phyloP scores from a whole-genome alignment of 2,797 vertebrate species.

The Gallirallus australis region DNA sequence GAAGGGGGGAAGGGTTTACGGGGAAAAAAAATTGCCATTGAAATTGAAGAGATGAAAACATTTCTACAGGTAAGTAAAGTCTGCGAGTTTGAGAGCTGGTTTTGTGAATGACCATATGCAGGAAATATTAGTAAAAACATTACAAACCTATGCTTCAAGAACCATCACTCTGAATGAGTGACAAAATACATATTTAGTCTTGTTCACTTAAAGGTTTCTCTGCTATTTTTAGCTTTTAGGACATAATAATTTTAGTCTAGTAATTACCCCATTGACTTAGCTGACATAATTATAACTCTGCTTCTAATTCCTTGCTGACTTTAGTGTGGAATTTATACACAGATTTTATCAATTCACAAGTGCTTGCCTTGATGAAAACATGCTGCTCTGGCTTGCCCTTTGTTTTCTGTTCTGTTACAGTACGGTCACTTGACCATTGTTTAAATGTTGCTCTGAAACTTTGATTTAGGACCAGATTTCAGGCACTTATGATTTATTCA shows the following conservation, averaged over 20 bases:
- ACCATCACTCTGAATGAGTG: neutral
- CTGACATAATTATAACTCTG: neutral
- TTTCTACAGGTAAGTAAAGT: neutral
- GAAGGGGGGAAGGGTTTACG: fast-evolving
- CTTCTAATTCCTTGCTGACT: neutral
- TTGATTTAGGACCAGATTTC: neutral
- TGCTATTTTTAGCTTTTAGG: neutral
- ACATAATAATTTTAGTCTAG: neutral
- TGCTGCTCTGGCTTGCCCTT: neutral
- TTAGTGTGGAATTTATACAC: neutral
- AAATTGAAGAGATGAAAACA: neutral
- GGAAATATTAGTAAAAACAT: neutral
- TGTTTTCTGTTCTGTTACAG: neutral
- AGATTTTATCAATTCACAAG: neutral
- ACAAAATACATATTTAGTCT: neutral
- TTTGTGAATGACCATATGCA: neutral
- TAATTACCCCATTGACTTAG: neutral
- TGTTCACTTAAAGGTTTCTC: neutral
- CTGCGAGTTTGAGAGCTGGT: neutral
- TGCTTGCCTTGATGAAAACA: neutral
- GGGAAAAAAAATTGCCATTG: neutral
- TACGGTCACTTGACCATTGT: neutral
- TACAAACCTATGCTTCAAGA: neutral
- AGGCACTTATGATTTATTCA: neutral
- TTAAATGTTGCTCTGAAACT: neutral